A percentile compares a stretch with the other conserved stretches of the same genome.
These are phyloP conservation scores for Telmatochromis bifrenatus DNA, from an alignment of 2,113 vertebrate species.

Conservation along the genomic window DNA sequence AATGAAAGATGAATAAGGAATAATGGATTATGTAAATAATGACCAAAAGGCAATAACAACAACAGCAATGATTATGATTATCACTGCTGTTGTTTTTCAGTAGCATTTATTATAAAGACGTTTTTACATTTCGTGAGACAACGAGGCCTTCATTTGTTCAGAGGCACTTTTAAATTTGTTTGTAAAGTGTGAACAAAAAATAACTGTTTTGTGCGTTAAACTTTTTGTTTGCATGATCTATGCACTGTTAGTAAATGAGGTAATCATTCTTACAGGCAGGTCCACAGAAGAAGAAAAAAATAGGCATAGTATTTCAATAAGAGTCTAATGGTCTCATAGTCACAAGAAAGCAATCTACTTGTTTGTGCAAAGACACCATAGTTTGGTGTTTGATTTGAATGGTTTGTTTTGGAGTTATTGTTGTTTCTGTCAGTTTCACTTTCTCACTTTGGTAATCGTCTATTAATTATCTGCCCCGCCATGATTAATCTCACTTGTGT, in stretches of 20 bases:
- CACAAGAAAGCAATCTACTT: not conserved
- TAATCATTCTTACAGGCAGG: not conserved
- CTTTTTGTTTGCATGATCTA: not conserved
- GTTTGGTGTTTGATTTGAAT: not conserved
- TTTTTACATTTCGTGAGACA: not conserved
- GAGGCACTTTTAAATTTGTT: not conserved
- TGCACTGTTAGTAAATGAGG: not conserved
- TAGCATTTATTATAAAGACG: not conserved
- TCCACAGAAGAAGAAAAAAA: not conserved
- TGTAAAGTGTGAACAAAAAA: not conserved
- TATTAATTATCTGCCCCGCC: not conserved
- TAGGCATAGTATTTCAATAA: not conserved
- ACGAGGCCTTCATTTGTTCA: not conserved
- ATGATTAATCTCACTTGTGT: not conserved
- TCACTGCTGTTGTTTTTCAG: not conserved
- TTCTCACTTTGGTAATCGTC: not conserved
- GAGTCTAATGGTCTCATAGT: not conserved
- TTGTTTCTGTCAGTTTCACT: not conserved
- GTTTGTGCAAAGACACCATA: not conserved
- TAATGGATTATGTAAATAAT: not conserved
- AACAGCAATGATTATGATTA: not conserved
- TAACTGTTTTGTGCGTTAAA: not conserved
- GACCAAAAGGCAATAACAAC: not conserved
- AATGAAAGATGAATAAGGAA: not conserved
- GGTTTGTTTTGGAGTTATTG: not conserved